phyloP scores from a whole-genome alignment of 2,888 invertebrate genomes.

The Trachelus troglodyta region DNA sequence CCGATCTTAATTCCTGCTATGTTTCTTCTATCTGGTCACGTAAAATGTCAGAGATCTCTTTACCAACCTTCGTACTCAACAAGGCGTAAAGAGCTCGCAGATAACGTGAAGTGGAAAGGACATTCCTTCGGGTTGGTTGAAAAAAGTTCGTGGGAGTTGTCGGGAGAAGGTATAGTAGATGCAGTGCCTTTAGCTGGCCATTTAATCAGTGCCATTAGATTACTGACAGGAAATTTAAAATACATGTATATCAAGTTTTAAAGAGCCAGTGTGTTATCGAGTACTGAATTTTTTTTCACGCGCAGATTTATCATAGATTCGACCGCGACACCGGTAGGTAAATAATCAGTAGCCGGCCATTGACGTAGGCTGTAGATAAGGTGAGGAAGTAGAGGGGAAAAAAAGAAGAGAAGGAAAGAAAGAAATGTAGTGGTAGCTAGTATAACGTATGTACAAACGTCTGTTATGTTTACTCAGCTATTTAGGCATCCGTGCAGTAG shows the following conservation, averaged over 20 bases:
- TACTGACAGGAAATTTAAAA: not conserved
- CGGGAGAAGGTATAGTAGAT: not conserved
- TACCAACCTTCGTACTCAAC: slow-evolving; percentile 40
- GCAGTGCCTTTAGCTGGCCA: not conserved
- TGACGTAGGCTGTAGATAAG: not conserved
- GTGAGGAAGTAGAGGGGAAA: not conserved
- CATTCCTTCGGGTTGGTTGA: slow-evolving; percentile 43
- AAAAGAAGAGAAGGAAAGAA: not conserved
- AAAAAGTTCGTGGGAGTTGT: not conserved
- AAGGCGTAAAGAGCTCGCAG: slow-evolving; percentile 55
- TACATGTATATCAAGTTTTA: not conserved
- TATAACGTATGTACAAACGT: not conserved
- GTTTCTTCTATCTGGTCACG: not conserved
- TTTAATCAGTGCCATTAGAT: not conserved
- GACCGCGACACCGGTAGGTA: not conserved
- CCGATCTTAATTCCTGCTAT: not conserved
- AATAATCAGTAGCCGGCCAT: not conserved
- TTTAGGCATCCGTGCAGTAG: slow-evolving; percentile 36
- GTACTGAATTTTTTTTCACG: not conserved
- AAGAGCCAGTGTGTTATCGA: not conserved
- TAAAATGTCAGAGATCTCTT: not conserved
- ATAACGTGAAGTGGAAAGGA: slow-evolving; percentile 59
- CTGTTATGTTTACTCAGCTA: slow-evolving; percentile 45
- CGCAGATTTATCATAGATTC: not conserved
- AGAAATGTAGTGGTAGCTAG: not conserved